Percentiles rank a stretch among this genome's conserved stretches.
Conservation (phyloP, 2,888 invertebrate genomes). For the Paralinhomoeus sp. region DNA sequence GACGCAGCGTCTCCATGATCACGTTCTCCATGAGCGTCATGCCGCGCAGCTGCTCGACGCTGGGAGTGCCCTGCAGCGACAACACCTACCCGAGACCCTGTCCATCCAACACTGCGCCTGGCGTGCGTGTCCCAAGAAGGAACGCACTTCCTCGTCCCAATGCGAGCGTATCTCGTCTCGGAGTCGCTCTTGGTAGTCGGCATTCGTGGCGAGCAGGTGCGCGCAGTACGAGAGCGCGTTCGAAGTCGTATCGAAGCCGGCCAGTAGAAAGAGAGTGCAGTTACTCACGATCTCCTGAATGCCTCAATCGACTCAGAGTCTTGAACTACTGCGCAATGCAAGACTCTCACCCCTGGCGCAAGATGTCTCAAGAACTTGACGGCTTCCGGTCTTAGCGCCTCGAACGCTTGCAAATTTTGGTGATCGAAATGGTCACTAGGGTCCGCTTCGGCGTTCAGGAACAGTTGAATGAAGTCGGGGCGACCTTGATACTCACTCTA, state of each 20-base stretch:
- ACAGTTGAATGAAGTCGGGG: conserved; percentile 19
- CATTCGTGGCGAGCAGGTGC: conserved; percentile 29
- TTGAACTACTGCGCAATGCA: too few relatives aligned
- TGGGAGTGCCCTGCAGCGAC: conserved; percentile 3
- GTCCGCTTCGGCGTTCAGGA: conserved; percentile 12
- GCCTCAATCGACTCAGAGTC: neutral
- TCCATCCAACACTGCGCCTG: too few relatives aligned
- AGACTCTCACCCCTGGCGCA: conserved; percentile 5
- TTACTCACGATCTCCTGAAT: conserved; percentile 13
- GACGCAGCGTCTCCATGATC: conserved; percentile 15
- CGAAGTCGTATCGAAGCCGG: conserved; percentile 31
- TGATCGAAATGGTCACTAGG: conserved; percentile 1
- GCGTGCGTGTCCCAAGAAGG: too few relatives aligned
- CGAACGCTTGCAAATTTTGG: too few relatives aligned
- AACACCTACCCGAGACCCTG: too few relatives aligned
- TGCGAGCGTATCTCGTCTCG: conserved; percentile 12
- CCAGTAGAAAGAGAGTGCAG: conserved; percentile 16
- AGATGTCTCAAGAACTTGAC: conserved; percentile 10
- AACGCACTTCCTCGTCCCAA: conserved; percentile 4
- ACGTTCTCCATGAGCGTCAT: conserved; percentile 14
- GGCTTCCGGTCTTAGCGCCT: neutral
- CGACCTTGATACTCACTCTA: too few relatives aligned
- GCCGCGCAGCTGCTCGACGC: conserved; percentile 13
- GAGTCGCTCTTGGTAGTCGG: conserved; percentile 25
- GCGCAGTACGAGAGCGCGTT: conserved; percentile 29